Evolutionary conservation across 2,888 invertebrate genomes (phyloP).

Genomic region (Oxycera nigricornis): DNA sequence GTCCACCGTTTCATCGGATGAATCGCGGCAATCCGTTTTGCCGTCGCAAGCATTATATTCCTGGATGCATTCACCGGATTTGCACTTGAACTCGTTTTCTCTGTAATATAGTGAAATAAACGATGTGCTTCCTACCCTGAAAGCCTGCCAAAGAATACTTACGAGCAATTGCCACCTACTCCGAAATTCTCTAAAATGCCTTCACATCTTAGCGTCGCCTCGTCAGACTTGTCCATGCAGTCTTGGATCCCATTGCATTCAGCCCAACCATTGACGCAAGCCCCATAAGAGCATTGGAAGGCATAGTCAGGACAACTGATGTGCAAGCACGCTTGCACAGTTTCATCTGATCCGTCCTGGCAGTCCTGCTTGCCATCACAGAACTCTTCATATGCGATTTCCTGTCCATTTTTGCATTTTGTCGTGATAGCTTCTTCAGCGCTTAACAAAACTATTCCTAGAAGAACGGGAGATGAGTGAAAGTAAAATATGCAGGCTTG

Average conservation of each 20-base stretch:
- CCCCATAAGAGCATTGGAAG: conserved; percentile 65
- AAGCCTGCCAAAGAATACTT: conserved; percentile 38
- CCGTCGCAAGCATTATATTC: conserved; percentile 59
- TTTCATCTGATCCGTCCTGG: conserved; percentile 47
- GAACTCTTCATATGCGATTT: conserved; percentile 17
- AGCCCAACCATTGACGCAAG: conserved; percentile 66
- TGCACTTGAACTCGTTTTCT: conserved; percentile 46
- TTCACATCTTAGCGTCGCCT: conserved; percentile 7
- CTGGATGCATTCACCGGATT: conserved; percentile 49
- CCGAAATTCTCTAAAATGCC: background rate
- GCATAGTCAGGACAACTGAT: conserved; percentile 63
- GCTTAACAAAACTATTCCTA: too few relatives aligned
- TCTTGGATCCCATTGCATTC: conserved; percentile 59
- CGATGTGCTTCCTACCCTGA: background rate
- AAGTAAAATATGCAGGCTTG: too few relatives aligned
- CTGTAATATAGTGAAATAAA: conserved; percentile 26
- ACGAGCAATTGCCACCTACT: conserved; percentile 45
- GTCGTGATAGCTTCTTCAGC: too few relatives aligned
- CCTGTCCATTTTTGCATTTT: conserved; percentile 34
- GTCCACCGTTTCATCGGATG: conserved; percentile 51
- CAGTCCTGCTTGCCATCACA: conserved; percentile 58
- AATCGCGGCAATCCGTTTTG: conserved; percentile 51
- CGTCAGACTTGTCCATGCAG: conserved; percentile 45
- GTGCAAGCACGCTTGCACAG: conserved; percentile 52
- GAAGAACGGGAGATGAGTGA: too few relatives aligned